Evolutionary conservation across 2,797 vertebrate species (phyloP), one percentile per base, ranked within the genome.

Genomic region (Sebastes paucispinis): DNA sequence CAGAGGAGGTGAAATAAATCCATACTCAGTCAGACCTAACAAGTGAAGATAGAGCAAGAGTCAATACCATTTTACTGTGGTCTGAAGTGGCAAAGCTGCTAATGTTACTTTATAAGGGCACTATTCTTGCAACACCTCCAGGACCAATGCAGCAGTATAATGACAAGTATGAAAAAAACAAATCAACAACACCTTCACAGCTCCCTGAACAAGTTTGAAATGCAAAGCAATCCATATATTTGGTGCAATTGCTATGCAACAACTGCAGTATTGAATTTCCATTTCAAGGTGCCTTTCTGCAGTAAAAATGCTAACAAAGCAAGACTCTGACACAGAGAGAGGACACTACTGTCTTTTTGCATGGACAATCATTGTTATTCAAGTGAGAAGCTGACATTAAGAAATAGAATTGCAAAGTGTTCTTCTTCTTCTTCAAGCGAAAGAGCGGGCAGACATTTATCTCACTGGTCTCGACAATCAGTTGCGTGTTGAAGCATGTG

Each of bases 241-340:
- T 75, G 8, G 65, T 69, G 66, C 50, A 75, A 79, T 63, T 47
- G 59, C 47, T 76, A 32, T 36, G 76, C 81, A 84, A 77, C 69
- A 74, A 74, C 82, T 79, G 70, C 62, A 72, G 60, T 81, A 87
- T 74, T 85, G 83, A 85, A 84, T 87, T 86, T 85, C 62, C 3
- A 76, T 76, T 65, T 81, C 47, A 58, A 74, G 32, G 10, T 22
- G 5, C 25, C 31, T 57, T 73, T 81, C 50, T 54, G 14, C 58
- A 79, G 63, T 32, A 50, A 54, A 75, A 80, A 74, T 60, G 12
- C 31, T 13, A 67, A 50, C 27, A 77, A 74, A 76, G 59, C 36
- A 9, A 63, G 63, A 73, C 8, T 60, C n/a, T 31, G n/a, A 73
- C 34, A 65, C 52, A 36, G 60, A 73, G 16, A 73, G 39, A 73